Evolutionary conservation across 2,113 vertebrate genomes (phyloP).

Genomic region (Neopipo cinnamomea): DNA sequence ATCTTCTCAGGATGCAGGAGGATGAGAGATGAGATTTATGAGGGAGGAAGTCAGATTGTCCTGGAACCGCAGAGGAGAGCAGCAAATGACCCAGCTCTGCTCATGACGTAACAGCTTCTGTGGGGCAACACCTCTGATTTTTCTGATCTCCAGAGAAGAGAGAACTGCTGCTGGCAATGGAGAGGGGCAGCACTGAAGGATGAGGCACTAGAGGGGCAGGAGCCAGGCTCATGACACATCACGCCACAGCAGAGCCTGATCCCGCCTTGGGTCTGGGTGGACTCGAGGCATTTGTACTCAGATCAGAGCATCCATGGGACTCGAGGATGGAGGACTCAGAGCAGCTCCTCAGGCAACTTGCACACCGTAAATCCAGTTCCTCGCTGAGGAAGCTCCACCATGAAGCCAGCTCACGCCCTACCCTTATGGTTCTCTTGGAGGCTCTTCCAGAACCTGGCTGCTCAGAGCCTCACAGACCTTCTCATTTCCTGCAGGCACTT

Average conservation of each 20-base stretch:
- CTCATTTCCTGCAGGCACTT: slow-evolving; percentile 13
- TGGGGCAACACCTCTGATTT: neutral
- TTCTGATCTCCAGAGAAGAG: neutral
- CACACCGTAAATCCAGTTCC: neutral
- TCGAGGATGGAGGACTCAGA: neutral
- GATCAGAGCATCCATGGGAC: neutral
- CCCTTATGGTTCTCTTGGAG: neutral
- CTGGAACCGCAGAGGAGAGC: neutral
- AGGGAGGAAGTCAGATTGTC: slow-evolving; percentile 16
- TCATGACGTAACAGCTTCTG: neutral
- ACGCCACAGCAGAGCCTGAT: neutral
- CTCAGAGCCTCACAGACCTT: neutral
- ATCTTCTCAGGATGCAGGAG: slow-evolving; percentile 30
- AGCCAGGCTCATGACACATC: neutral
- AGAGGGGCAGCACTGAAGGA: neutral
- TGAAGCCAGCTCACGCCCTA: neutral
- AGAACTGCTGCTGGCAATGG: neutral
- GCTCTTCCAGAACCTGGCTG: neutral
- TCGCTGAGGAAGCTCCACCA: neutral
- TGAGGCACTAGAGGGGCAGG: neutral
- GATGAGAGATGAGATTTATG: slow-evolving; percentile 48
- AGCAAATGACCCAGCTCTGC: neutral
- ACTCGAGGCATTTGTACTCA: neutral
- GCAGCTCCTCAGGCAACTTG: neutral
- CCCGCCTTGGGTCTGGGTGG: neutral